These are phyloP conservation scores for Papilio helenus DNA, from an alignment of 1,140 invertebrate genomes.

Conservation along the genomic window DNA sequence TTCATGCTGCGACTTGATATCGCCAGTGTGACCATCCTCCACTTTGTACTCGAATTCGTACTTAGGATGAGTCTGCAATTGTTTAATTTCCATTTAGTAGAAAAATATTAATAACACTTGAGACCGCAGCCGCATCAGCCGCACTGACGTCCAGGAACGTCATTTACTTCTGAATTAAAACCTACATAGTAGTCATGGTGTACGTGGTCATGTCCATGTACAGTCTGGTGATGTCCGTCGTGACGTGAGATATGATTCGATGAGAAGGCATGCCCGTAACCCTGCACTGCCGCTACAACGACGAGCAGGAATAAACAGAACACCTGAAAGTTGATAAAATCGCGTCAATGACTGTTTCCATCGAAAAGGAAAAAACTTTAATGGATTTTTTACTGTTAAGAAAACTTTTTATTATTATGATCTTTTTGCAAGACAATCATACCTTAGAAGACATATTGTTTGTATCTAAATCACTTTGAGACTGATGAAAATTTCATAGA, in stretches of 20 bases:
- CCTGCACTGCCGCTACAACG: conserved; percentile 5
- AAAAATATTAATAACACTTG: no score
- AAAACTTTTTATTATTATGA: no score
- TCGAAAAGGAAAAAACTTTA: no score
- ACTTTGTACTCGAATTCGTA: conserved; percentile 77
- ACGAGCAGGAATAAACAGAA: conserved; percentile 18
- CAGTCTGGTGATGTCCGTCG: conserved; percentile 42
- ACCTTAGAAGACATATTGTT: conserved; percentile 11
- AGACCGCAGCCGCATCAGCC: no score
- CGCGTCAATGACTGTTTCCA: neutral
- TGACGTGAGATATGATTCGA: conserved; percentile 58
- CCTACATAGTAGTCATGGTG: conserved; percentile 1
- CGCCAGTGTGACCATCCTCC: conserved; percentile 73
- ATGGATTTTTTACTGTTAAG: no score
- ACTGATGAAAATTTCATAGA: conserved; percentile 6
- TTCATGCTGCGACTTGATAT: conserved; percentile 84
- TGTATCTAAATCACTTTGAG: conserved; percentile 9
- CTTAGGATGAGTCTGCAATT: conserved; percentile 54
- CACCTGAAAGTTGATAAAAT: neutral
- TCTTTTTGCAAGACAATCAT: neutral
- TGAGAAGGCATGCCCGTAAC: conserved; percentile 50
- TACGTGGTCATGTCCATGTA: conserved; percentile 39
- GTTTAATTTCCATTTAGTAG: neutral
- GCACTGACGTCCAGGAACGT: neutral
- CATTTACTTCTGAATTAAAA: neutral